phyloP scores from a whole-genome alignment of 2,113 vertebrate species.

The Coryphaenoides rupestris region DNA sequence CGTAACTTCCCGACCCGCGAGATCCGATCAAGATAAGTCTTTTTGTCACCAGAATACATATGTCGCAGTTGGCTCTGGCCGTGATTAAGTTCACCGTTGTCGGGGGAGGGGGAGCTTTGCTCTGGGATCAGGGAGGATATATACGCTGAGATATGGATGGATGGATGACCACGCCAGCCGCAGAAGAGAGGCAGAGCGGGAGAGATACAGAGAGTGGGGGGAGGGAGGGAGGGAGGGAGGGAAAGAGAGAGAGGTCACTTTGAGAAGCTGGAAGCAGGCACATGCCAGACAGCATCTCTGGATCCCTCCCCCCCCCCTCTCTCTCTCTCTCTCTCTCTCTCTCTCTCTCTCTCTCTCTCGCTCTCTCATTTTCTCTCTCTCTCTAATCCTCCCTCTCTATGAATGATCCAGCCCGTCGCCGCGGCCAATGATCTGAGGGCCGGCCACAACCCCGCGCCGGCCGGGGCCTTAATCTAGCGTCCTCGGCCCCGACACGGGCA shows the following conservation, averaged over 20 bases:
- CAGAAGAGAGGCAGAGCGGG: background rate
- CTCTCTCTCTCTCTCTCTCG: conserved; percentile 56
- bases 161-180: background rate
- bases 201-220: conserved; percentile 27
- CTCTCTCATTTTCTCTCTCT: conserved; percentile 47
- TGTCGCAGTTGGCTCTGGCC: conserved; percentile 44
- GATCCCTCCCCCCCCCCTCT: conserved; percentile 32
- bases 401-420: conserved; percentile 64
- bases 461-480: conserved; percentile 70
- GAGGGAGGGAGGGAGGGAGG: conserved; percentile 47
- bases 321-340: conserved; percentile 62
- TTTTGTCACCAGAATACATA: conserved; percentile 32
- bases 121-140: conserved; percentile 38
- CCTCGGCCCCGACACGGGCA: conserved; percentile 57
- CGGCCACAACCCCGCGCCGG: conserved; percentile 64
- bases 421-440: conserved; percentile 65
- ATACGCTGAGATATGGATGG: conserved; percentile 18
- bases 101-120: conserved; percentile 49
- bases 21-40: conserved; percentile 36
- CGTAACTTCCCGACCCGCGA: conserved; percentile 26
- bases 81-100: conserved; percentile 53
- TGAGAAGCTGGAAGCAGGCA: conserved; percentile 75
- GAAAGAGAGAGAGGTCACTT: conserved; percentile 74
- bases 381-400: conserved; percentile 76
- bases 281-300: conserved; percentile 74